These are phyloP conservation scores for Aphidius gifuensis DNA, from an alignment of 1,140 invertebrate species.

Conservation along the genomic window DNA sequence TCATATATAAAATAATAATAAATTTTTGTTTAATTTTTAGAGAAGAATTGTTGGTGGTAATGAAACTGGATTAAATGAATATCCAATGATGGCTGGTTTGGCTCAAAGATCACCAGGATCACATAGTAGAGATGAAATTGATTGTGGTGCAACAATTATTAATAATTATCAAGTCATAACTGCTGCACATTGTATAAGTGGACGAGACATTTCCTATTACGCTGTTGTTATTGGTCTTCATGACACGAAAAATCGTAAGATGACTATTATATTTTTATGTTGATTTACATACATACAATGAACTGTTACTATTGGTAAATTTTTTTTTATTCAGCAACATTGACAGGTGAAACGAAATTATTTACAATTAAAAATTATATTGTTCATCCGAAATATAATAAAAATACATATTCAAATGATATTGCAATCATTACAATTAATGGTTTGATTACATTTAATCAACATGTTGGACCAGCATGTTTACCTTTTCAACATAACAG, in stretches of 20 bases:
- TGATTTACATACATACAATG: neutral
- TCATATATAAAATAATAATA: neutral
- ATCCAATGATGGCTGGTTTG: conserved; percentile 63
- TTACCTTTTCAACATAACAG: conserved; percentile 59
- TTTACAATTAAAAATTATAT: conserved; percentile 34
- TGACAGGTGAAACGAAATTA: conserved; percentile 42
- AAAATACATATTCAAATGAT: conserved; percentile 55
- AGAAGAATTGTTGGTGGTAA: conserved; percentile 62
- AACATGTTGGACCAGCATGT: conserved; percentile 62
- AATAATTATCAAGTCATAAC: conserved; percentile 61
- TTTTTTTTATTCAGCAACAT: conserved; percentile 34
- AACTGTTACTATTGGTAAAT: neutral
- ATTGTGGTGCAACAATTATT: conserved; percentile 68
- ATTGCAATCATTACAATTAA: conserved; percentile 60
- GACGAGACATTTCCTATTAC: conserved; percentile 14
- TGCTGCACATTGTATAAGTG: conserved; percentile 65
- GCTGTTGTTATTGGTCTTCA: conserved; percentile 61
- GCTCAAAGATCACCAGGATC: conserved; percentile 39
- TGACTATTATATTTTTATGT: neutral
- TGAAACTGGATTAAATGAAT: conserved; percentile 62
- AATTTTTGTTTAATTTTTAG: conserved; percentile 37
- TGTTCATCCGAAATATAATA: conserved; percentile 48
- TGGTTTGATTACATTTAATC: conserved; percentile 53
- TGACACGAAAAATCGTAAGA: conserved; percentile 41
- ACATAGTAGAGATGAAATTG: conserved; percentile 38